These are phyloP conservation scores for Pseudotriccus pelzelni DNA, from an alignment of 2,797 vertebrate species.

Conservation along the genomic window DNA sequence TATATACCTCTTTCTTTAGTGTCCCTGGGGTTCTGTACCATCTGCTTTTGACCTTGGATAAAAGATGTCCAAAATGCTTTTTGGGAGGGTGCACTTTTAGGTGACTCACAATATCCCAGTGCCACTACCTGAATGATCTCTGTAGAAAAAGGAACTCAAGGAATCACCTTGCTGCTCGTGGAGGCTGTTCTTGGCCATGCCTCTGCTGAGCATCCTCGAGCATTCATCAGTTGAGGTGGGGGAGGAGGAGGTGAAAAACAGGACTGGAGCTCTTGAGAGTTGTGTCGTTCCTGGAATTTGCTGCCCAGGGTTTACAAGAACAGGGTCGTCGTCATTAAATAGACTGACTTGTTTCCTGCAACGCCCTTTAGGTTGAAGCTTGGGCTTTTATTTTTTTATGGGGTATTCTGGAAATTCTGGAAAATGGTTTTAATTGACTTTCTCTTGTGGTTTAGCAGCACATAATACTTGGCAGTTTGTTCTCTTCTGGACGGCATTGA, in stretches of 20 bases:
- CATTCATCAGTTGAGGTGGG: background rate
- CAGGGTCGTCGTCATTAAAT: background rate
- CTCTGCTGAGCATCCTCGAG: background rate
- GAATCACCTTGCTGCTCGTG: background rate
- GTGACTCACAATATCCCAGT: background rate
- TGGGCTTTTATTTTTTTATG: slow-evolving; percentile 9
- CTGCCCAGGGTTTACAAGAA: slow-evolving; percentile 31
- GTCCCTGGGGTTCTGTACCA: background rate
- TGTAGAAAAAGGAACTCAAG: background rate
- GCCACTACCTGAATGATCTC: background rate
- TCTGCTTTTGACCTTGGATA: background rate
- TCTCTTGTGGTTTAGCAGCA: slow-evolving; percentile 29
- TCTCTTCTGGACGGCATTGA: slow-evolving; percentile 37
- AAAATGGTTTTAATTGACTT: slow-evolving; percentile 55
- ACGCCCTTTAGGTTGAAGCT: background rate
- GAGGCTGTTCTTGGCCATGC: background rate
- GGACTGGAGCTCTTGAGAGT: background rate
- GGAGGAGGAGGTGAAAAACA: background rate
- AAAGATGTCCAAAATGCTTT: background rate
- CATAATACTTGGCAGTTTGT: slow-evolving; percentile 26
- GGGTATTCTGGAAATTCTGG: slow-evolving; percentile 33
- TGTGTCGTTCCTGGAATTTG: slow-evolving; percentile 10
- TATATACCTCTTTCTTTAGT: background rate
- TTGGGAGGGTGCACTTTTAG: background rate
- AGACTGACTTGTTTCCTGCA: slow-evolving; percentile 43